Evolutionary conservation across 2,888 invertebrate genomes (phyloP), one percentile per base, ranked within the genome.

Genomic region (Xestia rhomboidea): DNA sequence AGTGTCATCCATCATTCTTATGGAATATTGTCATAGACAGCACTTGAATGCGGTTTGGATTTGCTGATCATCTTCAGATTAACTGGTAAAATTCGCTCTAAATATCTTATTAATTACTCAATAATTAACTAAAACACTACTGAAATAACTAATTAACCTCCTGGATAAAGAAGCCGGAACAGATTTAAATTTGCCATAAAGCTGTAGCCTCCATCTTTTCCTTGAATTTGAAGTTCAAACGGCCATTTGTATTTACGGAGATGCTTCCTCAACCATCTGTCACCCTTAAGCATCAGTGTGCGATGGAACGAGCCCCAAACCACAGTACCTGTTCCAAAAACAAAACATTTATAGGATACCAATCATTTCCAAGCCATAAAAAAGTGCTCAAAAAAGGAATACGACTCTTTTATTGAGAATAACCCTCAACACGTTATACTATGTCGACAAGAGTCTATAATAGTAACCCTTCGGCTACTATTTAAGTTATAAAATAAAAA

Each of bases 221-320:
- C 91, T 41, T 89, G 90, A 30, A 94, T 87, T 74, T 94, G 93
- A 18, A 96, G 66, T 87, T 96, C 96, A 6, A 96, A 76, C 0
- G 96, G 96, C 96, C 96, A 96, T 44, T 91, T 88, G 83, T 91
- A 92, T 2, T 82, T 78, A 3, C 92, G 92, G 10, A 96, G 76
- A 68, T 93, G 92, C 3, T 90, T 81, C 68, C 73, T 81, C 5
- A 96, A 81, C 92, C 92, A 93, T 3, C 60, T 41, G 41, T 93
- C 93, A 0, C 89, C 79, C 27, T 89, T 85, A 4, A 95, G 80
- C 69, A 96, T 79, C 3, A 96, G 88, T 11, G 93, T 92, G 6
- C 96, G 95, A 60, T 95, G 96, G 85, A 96, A 96, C 0, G 96
- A 96, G 21, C 91, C 92, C 96, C 96, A 96, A 24, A 94, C 82